Evolutionary conservation across 1,140 invertebrate species (phyloP), one percentile per base, ranked within the genome.

Genomic region (Hylaeus volcanicus): DNA sequence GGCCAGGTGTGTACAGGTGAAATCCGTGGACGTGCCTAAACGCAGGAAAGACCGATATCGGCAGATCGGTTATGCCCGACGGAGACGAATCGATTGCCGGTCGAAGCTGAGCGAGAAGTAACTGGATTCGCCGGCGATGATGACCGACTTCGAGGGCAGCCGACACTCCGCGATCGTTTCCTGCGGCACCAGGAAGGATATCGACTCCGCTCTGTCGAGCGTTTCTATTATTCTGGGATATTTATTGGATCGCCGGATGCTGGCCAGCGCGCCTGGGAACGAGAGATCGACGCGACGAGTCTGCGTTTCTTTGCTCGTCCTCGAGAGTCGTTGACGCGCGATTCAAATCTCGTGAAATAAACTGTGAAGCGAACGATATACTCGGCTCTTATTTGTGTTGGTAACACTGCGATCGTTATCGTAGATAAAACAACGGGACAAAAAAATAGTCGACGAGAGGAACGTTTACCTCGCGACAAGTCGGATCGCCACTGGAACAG

Each of bases 21-120:
- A 84, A 71, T 74, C 64, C 45, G 14, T 68, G 71, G 63, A 84
- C 61, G 77, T 63, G 84, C 68, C 85, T 83, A 86, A 86, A 86
- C 69, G 65, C 84, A 80, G 84, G 80, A 86, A 83, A 61, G 83
- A 65, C 26, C 61, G 87, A 90, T 87, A 89, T 89, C 81, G 75
- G 83, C 79, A 84, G 90, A 91, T 91, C 90, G 88, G 88, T 86
- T 90, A 88, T 89, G 89, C 86, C 86, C 84, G 86, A 90, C 89
- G 88, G 87, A 89, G 87, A 91, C 90, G 90, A 91, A 91, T 90
- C 89, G 90, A 91, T 90, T 89, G 89, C 82, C 70, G 81, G 60
- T 66, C 83, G 65, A 71, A 58, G 73, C 81, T 48, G 61, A 58
- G 79, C 86, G 78, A 77, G 70, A 78, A 86, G 86, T 91, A 91